Evolutionary conservation across 1,140 invertebrate genomes (phyloP).

Genomic region (Ips typographus): DNA sequence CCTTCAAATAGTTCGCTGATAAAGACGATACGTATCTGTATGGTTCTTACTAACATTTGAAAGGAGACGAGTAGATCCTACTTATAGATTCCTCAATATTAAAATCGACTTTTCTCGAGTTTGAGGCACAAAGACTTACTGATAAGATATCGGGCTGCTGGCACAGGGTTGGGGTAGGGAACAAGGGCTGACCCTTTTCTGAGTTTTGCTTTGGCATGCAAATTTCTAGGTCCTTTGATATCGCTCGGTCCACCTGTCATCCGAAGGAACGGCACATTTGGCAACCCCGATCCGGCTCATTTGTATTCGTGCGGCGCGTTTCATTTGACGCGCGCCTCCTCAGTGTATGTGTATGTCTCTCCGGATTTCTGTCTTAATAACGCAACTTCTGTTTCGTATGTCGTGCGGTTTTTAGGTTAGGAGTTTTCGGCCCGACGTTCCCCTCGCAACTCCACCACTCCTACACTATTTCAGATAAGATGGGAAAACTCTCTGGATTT

Average conservation of each 20-base stretch:
- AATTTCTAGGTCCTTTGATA: constrained; percentile 23
- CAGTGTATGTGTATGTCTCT: constrained; percentile 1
- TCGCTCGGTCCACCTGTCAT: constrained; percentile 2
- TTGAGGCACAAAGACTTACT: constrained; percentile 21
- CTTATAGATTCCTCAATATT: constrained; percentile 35
- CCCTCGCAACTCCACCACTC: background rate
- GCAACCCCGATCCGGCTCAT: constrained; percentile 14
- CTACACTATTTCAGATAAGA: too few relatives aligned
- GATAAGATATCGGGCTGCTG: constrained; percentile 28
- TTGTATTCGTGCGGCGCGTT: constrained; percentile 31
- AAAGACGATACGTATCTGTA: background rate
- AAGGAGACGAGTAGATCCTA: constrained; percentile 14
- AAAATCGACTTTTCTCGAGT: constrained; percentile 29
- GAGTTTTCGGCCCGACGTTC: constrained; percentile 15
- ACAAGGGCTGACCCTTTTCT: constrained; percentile 17
- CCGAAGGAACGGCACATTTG: background rate
- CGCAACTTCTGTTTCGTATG: constrained; percentile 21
- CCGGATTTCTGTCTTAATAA: constrained; percentile 29
- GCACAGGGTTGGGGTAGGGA: background rate
- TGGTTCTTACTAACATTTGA: background rate
- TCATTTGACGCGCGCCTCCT: constrained; percentile 26
- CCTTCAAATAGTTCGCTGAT: too few relatives aligned
- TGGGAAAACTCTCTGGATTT: constrained; percentile 20
- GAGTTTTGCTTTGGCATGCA: constrained; percentile 21
- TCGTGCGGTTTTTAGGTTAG: constrained; percentile 11